A percentile compares a stretch with the other conserved stretches of the same genome.
Evolutionary conservation across 2,113 vertebrate species (phyloP).

Genomic region (Elachura formosa): DNA sequence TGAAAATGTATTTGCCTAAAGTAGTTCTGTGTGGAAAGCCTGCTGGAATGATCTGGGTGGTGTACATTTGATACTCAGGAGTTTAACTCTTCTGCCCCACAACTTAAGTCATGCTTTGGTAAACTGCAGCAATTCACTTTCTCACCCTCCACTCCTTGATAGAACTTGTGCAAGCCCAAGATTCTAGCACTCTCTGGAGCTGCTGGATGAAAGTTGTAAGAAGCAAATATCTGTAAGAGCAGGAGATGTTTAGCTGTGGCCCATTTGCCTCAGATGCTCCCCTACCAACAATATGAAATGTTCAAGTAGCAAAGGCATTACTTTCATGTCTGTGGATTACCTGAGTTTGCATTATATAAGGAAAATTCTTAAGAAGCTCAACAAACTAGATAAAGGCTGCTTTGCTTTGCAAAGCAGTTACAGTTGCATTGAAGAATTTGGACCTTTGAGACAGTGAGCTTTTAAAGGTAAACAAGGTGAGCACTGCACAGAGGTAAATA

Average conservation of each 20-base stretch:
- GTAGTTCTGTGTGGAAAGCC: neutral
- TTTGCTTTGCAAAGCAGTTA: slow-evolving; percentile 7
- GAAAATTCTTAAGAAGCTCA: neutral
- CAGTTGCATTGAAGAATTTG: neutral
- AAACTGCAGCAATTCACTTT: neutral
- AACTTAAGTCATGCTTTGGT: fast-evolving
- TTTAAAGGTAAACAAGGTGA: neutral
- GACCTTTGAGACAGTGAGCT: neutral
- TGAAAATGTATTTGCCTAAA: neutral
- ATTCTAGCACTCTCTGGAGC: neutral
- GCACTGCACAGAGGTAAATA: neutral
- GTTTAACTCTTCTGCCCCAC: neutral
- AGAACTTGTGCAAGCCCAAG: neutral
- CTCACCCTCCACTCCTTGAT: fast-evolving
- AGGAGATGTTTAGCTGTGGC: neutral
- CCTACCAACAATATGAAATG: neutral
- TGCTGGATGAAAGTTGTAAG: neutral
- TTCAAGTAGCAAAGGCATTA: neutral
- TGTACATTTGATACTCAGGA: neutral
- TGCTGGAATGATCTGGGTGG: neutral
- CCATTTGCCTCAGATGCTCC: neutral
- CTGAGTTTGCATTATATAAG: neutral
- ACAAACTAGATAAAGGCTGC: neutral
- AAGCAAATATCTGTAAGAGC: neutral
- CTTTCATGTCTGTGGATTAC: neutral